Base-by-base conservation (phyloP, 1,140 invertebrate species). In the Bombus waltoni region DNA sequence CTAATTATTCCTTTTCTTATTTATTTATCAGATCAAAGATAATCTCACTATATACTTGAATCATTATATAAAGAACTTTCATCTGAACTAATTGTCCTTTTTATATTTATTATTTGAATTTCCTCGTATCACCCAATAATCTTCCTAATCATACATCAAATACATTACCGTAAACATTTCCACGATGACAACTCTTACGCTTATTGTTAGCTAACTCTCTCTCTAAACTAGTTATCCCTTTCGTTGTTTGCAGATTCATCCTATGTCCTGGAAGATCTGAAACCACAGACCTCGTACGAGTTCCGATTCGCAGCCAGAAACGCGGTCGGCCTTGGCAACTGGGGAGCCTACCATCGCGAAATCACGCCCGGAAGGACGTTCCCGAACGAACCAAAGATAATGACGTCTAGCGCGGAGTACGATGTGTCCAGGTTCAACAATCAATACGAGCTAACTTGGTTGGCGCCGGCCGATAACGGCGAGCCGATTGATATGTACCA, bases 231-330 rank as follows among this genome's bases (percentile, higher is more conserved):
- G 18, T 32, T 3, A 35, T 32, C 44, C 3, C 22, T 35, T 47
- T 28, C 74, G 0, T 25, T 35, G 75, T 76, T 85, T 90, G 22
- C 75, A 96, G 97, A 96, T 91, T 96, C 97, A 0, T 95, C 96
- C 0, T 98, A 98, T 93, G 97, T 98, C 62, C 93, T 99, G n/a
- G 98, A 98, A 92, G 96, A 97, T 79, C 95, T 99, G 71, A 95
- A 96, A 85, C 98, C 98, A 0, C 96, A 97, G 94, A 97, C 96
- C n/a, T 95, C 95, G 0, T 99, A 99, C 93, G 96, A 97, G 80
- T 98, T 99, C 94, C 96, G 97, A 82, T 98, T 99, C 93, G 97
- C 97, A 9, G 98, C 98, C 1, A 95, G 96, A 66, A 99, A 98
- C 94, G 97, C 97, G 88, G 98, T 98, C 4, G 98, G 98, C 25